A percentile compares a stretch with the other conserved stretches of the same genome.
These are phyloP conservation scores for Leuciscus waleckii DNA, from an alignment of 2,797 vertebrate species.

Conservation along the genomic window DNA sequence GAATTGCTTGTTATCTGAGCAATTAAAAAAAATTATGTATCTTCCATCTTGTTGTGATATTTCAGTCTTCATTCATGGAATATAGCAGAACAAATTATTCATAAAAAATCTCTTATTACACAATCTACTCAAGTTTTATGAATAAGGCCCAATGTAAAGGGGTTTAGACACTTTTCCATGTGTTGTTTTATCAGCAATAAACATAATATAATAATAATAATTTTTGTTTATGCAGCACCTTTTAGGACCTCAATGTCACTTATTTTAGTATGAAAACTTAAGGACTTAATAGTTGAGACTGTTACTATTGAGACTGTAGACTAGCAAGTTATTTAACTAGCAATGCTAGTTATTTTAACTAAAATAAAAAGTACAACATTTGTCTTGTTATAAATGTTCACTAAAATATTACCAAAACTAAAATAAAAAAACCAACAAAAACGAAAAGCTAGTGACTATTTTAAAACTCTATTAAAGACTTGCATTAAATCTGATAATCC, in stretches of 20 bases:
- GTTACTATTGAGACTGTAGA: background rate
- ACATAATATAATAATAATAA: too few relatives aligned
- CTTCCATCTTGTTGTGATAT: background rate
- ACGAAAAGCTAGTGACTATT: background rate
- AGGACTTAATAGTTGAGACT: background rate
- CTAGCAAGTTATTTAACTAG: background rate
- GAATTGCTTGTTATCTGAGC: background rate
- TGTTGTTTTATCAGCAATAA: background rate
- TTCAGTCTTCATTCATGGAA: background rate
- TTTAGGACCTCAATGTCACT: background rate
- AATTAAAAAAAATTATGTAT: rapidly evolving
- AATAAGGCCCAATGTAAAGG: background rate
- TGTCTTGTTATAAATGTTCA: background rate
- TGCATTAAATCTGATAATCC: background rate
- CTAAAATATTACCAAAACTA: background rate
- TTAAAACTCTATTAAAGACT: background rate
- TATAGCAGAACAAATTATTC: too few relatives aligned
- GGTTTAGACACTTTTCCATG: background rate
- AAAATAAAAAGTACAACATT: background rate
- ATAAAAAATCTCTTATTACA: background rate
- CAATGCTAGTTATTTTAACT: background rate
- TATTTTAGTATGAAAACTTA: background rate
- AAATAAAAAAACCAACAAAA: background rate
- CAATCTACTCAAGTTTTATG: background rate
- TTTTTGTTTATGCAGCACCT: background rate